phyloP scores from a whole-genome alignment of 1,140 invertebrate genomes.

The Melanaphis sacchari region DNA sequence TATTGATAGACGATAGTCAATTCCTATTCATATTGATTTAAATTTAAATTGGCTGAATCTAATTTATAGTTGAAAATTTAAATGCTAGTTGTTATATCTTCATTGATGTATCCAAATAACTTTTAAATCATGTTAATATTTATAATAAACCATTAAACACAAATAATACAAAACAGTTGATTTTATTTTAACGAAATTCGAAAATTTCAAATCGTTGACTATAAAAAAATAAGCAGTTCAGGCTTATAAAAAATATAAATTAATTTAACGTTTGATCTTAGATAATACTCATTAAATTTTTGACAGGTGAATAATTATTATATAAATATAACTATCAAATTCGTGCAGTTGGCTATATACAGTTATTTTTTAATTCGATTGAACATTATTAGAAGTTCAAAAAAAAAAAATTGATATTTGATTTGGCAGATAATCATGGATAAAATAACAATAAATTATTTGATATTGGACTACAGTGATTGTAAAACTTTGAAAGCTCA shows the following conservation, averaged over 20 bases:
- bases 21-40: neutral
- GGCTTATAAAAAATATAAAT: neutral
- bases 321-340: neutral
- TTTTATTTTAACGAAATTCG: neutral
- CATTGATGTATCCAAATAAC: neutral
- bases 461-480: neutral
- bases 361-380: neutral
- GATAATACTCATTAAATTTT: neutral
- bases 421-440: neutral
- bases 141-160: neutral
- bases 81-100: neutral
- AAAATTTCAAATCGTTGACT: neutral
- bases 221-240: neutral
- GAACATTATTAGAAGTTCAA: neutral
- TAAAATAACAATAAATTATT: neutral
- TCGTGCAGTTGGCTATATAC: neutral
- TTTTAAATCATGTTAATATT: neutral
- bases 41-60: neutral
- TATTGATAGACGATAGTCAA: neutral
- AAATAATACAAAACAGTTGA: neutral
- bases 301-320: neutral
- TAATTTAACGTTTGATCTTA: neutral
- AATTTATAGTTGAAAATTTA: neutral
- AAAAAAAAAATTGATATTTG: neutral
- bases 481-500: neutral